phyloP scores from a whole-genome alignment of 2,113 vertebrate species.

The Lepidiolamprologus cunningtoni region DNA sequence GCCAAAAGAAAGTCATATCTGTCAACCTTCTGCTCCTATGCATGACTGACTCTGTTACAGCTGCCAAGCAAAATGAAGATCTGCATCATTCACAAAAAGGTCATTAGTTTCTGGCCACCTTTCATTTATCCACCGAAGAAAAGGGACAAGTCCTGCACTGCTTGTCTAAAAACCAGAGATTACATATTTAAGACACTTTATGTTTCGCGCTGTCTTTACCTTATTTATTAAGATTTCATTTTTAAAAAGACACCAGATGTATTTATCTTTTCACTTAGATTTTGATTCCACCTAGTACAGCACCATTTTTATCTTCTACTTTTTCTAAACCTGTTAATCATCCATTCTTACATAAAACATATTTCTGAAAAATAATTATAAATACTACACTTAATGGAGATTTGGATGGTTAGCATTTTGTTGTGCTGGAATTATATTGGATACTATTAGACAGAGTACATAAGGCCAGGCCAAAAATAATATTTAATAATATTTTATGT shows the following conservation, averaged over 20 bases:
- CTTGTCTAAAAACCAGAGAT: background rate
- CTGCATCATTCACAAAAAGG: background rate
- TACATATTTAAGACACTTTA: background rate
- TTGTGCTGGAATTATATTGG: background rate
- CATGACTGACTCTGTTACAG: background rate
- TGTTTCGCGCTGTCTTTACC: background rate
- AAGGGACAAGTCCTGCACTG: background rate
- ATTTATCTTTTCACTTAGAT: background rate
- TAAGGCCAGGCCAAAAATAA: background rate
- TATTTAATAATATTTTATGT: background rate
- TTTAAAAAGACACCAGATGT: background rate
- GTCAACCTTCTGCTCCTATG: background rate
- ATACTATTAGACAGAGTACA: background rate
- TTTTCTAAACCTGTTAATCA: background rate
- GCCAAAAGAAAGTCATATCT: background rate
- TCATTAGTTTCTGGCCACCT: background rate
- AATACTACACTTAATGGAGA: background rate
- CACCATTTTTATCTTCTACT: background rate
- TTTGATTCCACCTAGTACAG: background rate
- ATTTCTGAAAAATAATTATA: background rate
- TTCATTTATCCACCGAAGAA: background rate
- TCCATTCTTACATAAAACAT: background rate
- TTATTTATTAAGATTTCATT: background rate
- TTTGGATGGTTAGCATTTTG: background rate
- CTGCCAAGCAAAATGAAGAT: background rate